Evolutionary conservation across 2,888 invertebrate genomes (phyloP).

Genomic region (Megastigmus dorsalis): DNA sequence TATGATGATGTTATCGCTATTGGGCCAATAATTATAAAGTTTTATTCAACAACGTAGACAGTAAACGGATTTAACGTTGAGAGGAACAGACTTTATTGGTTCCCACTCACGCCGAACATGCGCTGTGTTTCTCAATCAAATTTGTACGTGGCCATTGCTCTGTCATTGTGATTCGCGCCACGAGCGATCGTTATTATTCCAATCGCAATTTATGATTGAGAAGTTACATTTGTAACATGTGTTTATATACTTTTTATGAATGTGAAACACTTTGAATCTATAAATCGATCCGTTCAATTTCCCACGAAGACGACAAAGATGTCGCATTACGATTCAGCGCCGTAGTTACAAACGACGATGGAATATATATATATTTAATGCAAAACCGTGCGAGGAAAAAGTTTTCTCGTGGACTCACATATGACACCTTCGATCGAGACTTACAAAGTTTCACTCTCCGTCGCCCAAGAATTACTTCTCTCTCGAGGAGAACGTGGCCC

Average conservation of each 20-base stretch:
- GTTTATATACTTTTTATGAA: constrained; percentile 36
- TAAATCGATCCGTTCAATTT: too few relatives aligned
- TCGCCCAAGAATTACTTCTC: too few relatives aligned
- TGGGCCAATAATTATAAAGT: neutral
- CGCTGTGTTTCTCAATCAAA: constrained; percentile 41
- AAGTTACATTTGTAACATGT: constrained; percentile 45
- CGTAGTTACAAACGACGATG: too few relatives aligned
- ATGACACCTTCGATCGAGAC: too few relatives aligned
- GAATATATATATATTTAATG: too few relatives aligned
- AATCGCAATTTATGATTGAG: constrained; percentile 22
- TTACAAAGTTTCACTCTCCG: too few relatives aligned
- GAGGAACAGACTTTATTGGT: constrained; percentile 15
- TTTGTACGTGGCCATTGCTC: neutral
- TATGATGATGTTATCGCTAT: neutral
- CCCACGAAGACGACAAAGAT: too few relatives aligned
- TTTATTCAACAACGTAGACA: too few relatives aligned
- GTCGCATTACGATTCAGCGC: too few relatives aligned
- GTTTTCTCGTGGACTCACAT: too few relatives aligned
- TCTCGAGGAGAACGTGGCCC: too few relatives aligned
- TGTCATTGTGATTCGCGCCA: constrained; percentile 27
- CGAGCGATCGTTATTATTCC: constrained; percentile 42
- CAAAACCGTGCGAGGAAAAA: too few relatives aligned
- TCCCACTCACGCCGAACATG: constrained; percentile 19
- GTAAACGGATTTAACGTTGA: constrained; percentile 6
- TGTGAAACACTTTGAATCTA: constrained; percentile 27